Evolutionary conservation across 2,888 invertebrate species (phyloP), one percentile per base, ranked within the genome.

Genomic region (Nudaria mundana): DNA sequence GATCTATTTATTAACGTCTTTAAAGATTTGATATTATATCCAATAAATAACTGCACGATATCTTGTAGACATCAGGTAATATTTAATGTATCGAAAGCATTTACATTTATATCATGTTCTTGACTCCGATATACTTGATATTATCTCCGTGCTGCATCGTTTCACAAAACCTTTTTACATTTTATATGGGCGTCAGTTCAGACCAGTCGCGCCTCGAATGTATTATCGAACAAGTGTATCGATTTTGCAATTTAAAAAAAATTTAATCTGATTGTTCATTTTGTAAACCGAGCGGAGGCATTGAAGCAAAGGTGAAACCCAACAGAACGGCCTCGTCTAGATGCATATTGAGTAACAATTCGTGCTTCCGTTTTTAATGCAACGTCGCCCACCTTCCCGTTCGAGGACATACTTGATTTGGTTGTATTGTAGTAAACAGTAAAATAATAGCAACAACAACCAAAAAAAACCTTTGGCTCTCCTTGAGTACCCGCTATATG

Each of bases 281-380:
- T 61, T 55, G 54, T 64, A 51, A 57, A 62, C 38, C 51, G 34
- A 49, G 29, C 37, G 12, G 38, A 69, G 66, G 58, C 71, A 74
- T 74, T 74, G 76, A 81, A 68, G 66, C 64, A 77, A 76, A 83
- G 76, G 81, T 81, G 78, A 80, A 82, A 80, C 73, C 58, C 50
- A 64, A 64, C 57, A 60, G 71, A 54, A 29, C 65, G 81, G 63
- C 84, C 83, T 82, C 76, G 79, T 63, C 71, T 58, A 65, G 72
- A 67, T 72, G 60, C 63, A 52, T 61, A 66, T 78, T 81, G 72
- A 66, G 71, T 60, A 83, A 83, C 60, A 67, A 66, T 77, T 72
- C 80, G 77, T 80, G 81, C 71, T 80, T 76, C 78, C 81, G 79
- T 76, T 81, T 72, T 46, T 58, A 68, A 71, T 67, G 57, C 52